These are phyloP conservation scores for Oreochromis grahami DNA, from an alignment of 2,797 vertebrate genomes.

Conservation along the genomic window DNA sequence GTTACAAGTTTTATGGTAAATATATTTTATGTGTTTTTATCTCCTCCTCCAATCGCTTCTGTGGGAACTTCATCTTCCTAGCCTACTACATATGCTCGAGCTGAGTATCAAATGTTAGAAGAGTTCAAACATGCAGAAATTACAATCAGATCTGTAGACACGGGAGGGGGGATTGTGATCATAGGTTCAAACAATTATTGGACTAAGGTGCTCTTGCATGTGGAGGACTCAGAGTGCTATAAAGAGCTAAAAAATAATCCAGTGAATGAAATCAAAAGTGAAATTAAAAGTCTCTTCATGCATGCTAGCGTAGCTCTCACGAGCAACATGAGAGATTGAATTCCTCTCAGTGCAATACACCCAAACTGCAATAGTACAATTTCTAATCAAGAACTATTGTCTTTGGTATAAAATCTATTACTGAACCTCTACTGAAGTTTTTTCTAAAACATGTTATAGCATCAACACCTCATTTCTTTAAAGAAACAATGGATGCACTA, in stretches of 20 bases:
- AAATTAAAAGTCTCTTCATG: not conserved
- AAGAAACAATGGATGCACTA: not conserved
- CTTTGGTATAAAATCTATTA: not conserved
- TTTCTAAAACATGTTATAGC: fast-evolving
- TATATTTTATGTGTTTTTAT: too few species aligned
- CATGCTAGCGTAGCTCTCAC: not conserved
- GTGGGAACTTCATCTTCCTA: too few species aligned
- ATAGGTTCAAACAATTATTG: not conserved
- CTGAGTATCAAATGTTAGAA: not conserved
- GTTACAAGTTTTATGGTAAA: too few species aligned
- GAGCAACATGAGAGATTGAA: fast-evolving
- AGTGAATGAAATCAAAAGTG: not conserved
- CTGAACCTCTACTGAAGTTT: not conserved
- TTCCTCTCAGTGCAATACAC: not conserved
- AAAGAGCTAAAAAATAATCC: not conserved
- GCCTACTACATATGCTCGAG: too few species aligned
- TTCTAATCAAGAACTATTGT: not conserved
- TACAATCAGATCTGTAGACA: not conserved
- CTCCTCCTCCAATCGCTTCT: too few species aligned
- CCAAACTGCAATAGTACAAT: not conserved
- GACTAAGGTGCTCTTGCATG: not conserved
- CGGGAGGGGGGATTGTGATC: not conserved
- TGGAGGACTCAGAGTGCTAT: not conserved
- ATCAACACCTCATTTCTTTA: not conserved
- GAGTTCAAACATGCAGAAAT: not conserved